These are phyloP conservation scores for Drosophila antonietae DNA, from an alignment of 2,888 invertebrate species.

Conservation along the genomic window DNA sequence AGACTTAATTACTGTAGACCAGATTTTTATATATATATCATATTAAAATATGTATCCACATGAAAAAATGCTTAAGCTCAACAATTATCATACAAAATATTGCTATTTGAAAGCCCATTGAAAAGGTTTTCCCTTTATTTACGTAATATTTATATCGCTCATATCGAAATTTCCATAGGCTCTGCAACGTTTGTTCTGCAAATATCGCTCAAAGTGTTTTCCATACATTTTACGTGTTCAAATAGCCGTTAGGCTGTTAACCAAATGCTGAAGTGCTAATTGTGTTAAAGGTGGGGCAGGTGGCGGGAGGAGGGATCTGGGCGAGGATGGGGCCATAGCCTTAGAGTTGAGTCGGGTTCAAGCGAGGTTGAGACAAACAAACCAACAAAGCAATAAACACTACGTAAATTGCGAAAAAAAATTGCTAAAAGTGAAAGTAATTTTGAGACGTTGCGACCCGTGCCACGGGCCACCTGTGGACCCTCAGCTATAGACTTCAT, in stretches of 20 bases:
- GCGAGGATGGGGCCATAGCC: background rate
- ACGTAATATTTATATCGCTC: slow-evolving; percentile 16
- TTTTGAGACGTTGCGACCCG: slow-evolving; percentile 9
- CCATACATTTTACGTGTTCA: slow-evolving; percentile 23
- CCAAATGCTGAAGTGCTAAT: slow-evolving; percentile 27
- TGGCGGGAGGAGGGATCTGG: background rate
- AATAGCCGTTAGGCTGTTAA: background rate
- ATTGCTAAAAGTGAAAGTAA: slow-evolving; percentile 70
- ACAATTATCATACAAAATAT: background rate
- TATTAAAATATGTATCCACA: background rate
- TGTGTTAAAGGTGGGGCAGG: background rate
- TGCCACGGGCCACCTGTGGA: background rate
- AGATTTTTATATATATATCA: too few species aligned
- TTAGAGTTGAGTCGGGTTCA: slow-evolving; percentile 22
- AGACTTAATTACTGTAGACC: too few species aligned
- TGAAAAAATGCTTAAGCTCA: background rate
- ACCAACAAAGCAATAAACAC: slow-evolving; percentile 25
- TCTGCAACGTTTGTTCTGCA: slow-evolving; percentile 25
- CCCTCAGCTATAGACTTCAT: slow-evolving; percentile 4
- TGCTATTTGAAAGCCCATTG: background rate
- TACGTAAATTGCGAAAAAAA: slow-evolving; percentile 56
- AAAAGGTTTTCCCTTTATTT: slow-evolving; percentile 4
- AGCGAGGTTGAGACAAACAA: slow-evolving; percentile 27
- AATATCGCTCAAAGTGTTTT: slow-evolving; percentile 28
- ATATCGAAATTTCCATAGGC: slow-evolving; percentile 24